phyloP scores from a whole-genome alignment of 2,797 vertebrate genomes.

The Crenuchus spilurus region DNA sequence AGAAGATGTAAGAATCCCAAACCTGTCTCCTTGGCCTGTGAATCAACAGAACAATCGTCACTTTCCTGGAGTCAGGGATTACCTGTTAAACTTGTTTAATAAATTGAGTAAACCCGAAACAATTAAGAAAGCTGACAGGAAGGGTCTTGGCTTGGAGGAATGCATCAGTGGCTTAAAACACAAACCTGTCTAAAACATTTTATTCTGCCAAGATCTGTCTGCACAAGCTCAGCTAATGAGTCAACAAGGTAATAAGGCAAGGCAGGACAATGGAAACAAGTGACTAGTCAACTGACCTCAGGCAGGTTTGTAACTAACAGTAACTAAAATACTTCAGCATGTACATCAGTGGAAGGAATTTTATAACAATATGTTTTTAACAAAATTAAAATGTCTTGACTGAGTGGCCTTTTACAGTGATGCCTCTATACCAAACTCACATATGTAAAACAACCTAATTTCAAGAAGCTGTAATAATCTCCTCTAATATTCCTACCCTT shows the following conservation, averaged over 20 bases:
- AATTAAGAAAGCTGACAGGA: not conserved
- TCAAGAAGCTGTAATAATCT: not conserved
- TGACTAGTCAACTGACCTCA: not conserved
- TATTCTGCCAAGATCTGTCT: not conserved
- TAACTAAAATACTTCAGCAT: not conserved
- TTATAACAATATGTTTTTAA: too few relatives aligned
- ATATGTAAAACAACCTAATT: not conserved
- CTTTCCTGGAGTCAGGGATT: not conserved
- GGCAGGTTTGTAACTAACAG: not conserved
- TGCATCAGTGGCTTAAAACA: not conserved
- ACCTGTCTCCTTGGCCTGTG: not conserved
- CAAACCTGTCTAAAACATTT: constrained; percentile 1
- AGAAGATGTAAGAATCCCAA: not conserved
- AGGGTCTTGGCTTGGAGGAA: not conserved
- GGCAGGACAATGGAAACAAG: not conserved
- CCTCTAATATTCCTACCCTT: not conserved
- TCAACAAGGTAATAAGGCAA: not conserved
- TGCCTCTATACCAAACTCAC: not conserved
- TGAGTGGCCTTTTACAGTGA: not conserved
- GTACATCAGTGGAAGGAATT: too few relatives aligned
- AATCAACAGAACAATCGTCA: not conserved
- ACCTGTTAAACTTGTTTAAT: not conserved
- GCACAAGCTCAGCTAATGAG: not conserved
- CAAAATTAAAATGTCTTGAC: too few relatives aligned
- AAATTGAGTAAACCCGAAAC: not conserved